Conservation (phyloP, 1,140 invertebrate genomes). For the Lerema accius region DNA sequence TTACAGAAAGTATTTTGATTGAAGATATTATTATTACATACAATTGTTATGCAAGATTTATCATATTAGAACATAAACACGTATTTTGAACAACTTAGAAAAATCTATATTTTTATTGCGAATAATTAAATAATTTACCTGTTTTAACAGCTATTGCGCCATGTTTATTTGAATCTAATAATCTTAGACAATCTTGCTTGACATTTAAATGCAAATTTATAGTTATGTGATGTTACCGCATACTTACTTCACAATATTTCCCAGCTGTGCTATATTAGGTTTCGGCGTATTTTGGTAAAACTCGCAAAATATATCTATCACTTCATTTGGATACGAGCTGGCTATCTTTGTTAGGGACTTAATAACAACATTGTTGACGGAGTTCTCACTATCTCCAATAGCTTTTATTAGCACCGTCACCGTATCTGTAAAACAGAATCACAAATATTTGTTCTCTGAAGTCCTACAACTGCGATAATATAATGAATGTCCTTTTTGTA, state of each 20-base stretch:
- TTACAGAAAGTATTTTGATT: too few species aligned
- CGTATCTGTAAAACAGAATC: conserved; percentile 65
- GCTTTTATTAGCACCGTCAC: conserved; percentile 75
- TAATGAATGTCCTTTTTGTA: conserved; percentile 37
- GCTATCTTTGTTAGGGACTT: conserved; percentile 80
- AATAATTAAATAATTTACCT: too few species aligned
- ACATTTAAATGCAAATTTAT: too few species aligned
- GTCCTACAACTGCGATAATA: conserved; percentile 25
- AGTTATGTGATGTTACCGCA: too few species aligned
- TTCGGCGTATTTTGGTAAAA: conserved; percentile 71
- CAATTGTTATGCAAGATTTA: too few species aligned
- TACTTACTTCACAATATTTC: conserved; percentile 78
- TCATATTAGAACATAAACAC: too few species aligned
- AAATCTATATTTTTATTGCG: too few species aligned
- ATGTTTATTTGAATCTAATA: too few species aligned
- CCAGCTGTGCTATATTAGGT: conserved; percentile 63
- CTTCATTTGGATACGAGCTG: conserved; percentile 72
- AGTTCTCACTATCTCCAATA: conserved; percentile 72
- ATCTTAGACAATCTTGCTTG: too few species aligned
- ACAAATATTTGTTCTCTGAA: conserved; percentile 25
- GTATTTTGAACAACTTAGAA: too few species aligned
- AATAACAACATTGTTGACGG: conserved; percentile 76
- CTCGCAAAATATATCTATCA: conserved; percentile 76
- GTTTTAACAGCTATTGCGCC: too few species aligned
- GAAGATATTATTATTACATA: too few species aligned